These are phyloP conservation scores for Gymnobelideus leadbeateri DNA, from an alignment of 2,113 vertebrate species.

Conservation along the genomic window DNA sequence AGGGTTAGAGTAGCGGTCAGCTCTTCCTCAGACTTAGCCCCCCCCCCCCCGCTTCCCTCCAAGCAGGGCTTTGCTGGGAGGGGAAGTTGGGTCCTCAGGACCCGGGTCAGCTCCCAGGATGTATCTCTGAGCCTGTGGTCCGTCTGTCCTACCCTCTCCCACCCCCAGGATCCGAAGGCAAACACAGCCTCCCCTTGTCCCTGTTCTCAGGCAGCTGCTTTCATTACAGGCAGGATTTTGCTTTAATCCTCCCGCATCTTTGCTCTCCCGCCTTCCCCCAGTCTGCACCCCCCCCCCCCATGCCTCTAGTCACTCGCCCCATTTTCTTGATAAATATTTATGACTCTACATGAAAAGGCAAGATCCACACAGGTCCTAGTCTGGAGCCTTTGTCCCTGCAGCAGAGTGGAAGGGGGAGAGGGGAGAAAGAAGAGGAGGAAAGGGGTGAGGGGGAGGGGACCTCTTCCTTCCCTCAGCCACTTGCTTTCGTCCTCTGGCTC, in stretches of 20 bases:
- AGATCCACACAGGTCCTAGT: conserved; percentile 62
- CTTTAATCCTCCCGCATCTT: conserved; percentile 49
- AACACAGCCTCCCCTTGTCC: conserved; percentile 42
- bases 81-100: too few species aligned
- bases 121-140: conserved; percentile 47
- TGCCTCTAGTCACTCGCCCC: conserved; percentile 70
- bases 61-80: neutral
- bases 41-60: neutral
- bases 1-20: too few species aligned
- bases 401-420: neutral
- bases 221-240: conserved; percentile 72
- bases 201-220: conserved; percentile 26
- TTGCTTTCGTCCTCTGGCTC: neutral
- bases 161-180: conserved; percentile 46
- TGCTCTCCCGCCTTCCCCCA: conserved; percentile 10
- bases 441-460: neutral
- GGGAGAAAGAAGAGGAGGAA: neutral
- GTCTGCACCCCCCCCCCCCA: neutral
- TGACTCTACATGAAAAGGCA: conserved; percentile 67
- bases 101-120: too few species aligned
- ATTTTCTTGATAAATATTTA: conserved; percentile 78
- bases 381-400: conserved; percentile 64
- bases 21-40: neutral
- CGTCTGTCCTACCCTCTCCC: conserved; percentile 67
- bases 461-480: neutral